These are phyloP conservation scores for Dichetophora obliterata DNA, from an alignment of 2,888 invertebrate genomes.

Conservation along the genomic window DNA sequence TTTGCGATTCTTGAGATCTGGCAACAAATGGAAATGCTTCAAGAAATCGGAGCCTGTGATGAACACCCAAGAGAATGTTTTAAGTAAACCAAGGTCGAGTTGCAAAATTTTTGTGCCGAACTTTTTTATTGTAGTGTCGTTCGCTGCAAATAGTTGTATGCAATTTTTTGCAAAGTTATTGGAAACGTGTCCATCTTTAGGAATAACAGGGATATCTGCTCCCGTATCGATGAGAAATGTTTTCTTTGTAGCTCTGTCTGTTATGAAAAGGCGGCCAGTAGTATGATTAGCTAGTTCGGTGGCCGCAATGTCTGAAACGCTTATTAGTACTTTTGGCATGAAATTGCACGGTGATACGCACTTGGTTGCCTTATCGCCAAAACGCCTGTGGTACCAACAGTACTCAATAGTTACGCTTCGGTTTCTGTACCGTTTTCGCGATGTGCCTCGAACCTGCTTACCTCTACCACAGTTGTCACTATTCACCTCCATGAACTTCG, in stretches of 20 bases:
- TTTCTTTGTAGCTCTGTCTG: background rate
- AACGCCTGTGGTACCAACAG: background rate
- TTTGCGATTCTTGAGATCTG: slow-evolving; percentile 13
- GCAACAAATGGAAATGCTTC: slow-evolving; percentile 28
- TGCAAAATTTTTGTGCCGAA: slow-evolving; percentile 31
- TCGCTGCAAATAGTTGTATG: background rate
- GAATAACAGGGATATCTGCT: no score
- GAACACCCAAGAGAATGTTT: slow-evolving; percentile 14
- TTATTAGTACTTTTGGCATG: no score
- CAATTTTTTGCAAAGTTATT: background rate
- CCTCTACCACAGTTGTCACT: background rate
- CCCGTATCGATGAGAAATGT: background rate
- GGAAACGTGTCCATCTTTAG: background rate
- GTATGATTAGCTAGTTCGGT: background rate
- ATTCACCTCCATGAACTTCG: background rate
- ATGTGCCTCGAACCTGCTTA: background rate
- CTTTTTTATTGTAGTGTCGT: slow-evolving; percentile 25
- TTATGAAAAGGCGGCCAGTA: slow-evolving; percentile 1
- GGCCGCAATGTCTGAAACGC: background rate
- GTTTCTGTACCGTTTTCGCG: background rate
- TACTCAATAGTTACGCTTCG: background rate
- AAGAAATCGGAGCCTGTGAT: slow-evolving; percentile 40
- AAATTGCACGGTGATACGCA: no score
- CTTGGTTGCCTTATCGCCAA: background rate
- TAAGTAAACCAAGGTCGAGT: slow-evolving; percentile 25